These are phyloP conservation scores for Sterna hirundo DNA, from an alignment of 2,113 vertebrate genomes.

Conservation along the genomic window DNA sequence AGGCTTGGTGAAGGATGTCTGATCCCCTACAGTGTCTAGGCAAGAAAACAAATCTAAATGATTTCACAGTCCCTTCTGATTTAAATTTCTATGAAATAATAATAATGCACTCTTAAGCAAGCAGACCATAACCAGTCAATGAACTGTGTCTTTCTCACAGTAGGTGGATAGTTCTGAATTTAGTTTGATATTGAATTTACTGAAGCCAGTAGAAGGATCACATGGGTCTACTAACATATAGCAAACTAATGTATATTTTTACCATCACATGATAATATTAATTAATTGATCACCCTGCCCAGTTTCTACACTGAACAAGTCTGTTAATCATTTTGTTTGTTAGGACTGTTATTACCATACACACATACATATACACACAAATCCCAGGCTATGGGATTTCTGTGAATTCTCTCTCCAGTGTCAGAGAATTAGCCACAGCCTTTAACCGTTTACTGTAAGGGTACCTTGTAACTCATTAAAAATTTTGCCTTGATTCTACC, in stretches of 20 bases:
- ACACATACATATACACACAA: background rate
- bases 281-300: background rate
- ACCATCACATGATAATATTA: background rate
- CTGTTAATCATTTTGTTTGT: background rate
- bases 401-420: background rate
- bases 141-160: background rate
- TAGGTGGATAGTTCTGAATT: background rate
- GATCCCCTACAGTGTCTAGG: background rate
- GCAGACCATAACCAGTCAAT: background rate
- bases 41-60: background rate
- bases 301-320: background rate
- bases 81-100: background rate
- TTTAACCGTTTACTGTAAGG: background rate
- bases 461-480: background rate
- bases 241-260: background rate
- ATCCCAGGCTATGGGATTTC: background rate
- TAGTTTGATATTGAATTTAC: background rate
- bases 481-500: background rate
- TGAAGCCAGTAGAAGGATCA: background rate
- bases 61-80: background rate
- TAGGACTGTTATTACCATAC: background rate
- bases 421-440: background rate
- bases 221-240: background rate
- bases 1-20: background rate
- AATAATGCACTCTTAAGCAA: background rate